Base-by-base conservation (phyloP, 2,888 invertebrate genomes). In the Drosophila buzzatii region DNA sequence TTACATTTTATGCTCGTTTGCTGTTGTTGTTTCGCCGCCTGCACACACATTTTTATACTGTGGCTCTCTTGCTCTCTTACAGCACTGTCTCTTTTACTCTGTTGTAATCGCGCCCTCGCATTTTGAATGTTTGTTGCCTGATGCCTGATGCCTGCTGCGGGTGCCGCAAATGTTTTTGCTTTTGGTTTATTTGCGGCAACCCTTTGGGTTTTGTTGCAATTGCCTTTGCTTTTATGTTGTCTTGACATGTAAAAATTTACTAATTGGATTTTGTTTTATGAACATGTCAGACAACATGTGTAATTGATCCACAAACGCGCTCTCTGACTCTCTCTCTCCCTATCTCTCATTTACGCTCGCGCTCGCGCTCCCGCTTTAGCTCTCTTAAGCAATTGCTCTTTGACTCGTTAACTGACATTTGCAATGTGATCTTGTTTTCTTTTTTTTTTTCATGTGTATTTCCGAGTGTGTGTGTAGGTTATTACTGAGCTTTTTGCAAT, bases 151-250 rank as follows among this genome's bases (percentile, higher is more conserved):
- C 23, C 59, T 70, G 59, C 68, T 62, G 69, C 52, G 67, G 69
- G 61, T 49, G 37, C 67, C 71, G 73, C 81, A 86, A 84, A 86
- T 84, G 79, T 87, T 85, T 79, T 76, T 75, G 74, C 73, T 76
- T 80, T 76, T 76, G 75, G 73, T 79, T 85, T 79, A 79, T 78
- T 87, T 75, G 74, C 69, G 81, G 70, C 75, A 79, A 79, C 75
- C 85, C 82, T 75, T 82, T 73, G 70, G 69, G 76, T 82, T 74
- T 79, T 85, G 77, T 79, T 82, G 75, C 70, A 85, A 79, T 77
- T 79, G 72, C 81, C 74, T 79, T 58, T 62, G 72, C 74, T 82
- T 85, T 76, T 73, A 73, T 73, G 70, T 67, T 75, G 73, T 70
- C 70, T 77, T 69, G 61, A 58, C 63, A 74, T 70, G 76, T 73